Percentiles rank a stretch among this genome's conserved stretches.
Conservation (phyloP, 2,888 invertebrate genomes). For the Tachina lurida region DNA sequence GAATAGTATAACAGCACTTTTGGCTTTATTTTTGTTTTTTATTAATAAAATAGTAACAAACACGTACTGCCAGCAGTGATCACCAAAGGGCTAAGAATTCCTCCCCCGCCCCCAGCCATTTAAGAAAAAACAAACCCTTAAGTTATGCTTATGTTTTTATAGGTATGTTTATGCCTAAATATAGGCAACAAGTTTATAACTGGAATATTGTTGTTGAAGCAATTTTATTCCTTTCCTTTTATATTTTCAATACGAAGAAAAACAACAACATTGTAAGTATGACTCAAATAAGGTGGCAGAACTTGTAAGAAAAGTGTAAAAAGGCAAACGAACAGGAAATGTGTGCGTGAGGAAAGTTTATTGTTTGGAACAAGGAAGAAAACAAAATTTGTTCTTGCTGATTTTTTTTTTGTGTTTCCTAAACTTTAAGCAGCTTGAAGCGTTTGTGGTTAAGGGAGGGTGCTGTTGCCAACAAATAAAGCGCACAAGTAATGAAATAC, state of each 20-base stretch:
- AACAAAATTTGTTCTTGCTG: background rate
- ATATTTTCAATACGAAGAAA: background rate
- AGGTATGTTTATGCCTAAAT: background rate
- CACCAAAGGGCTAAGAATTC: conserved; percentile 56
- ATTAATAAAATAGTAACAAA: conserved; percentile 65
- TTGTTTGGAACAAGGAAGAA: conserved; percentile 46
- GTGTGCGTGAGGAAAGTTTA: conserved; percentile 70
- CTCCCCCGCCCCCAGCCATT: background rate
- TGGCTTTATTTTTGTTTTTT: conserved; percentile 10
- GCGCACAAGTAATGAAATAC: conserved; percentile 51
- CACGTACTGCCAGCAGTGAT: conserved; percentile 56
- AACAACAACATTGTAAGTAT: background rate
- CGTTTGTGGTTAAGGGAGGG: background rate
- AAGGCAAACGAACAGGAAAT: conserved; percentile 51
- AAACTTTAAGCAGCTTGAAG: conserved; percentile 54
- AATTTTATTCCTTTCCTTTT: conserved; percentile 51
- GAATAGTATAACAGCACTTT: conserved; percentile 5
- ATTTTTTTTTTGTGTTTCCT: background rate
- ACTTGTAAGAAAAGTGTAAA: conserved; percentile 13
- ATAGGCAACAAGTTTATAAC: conserved; percentile 67
- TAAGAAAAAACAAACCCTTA: background rate
- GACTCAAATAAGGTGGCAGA: conserved; percentile 23
- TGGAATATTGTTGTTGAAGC: conserved; percentile 45
- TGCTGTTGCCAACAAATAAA: conserved; percentile 21
- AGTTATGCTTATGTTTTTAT: background rate